Evolutionary conservation across 1,140 invertebrate genomes (phyloP).

Genomic region (Drosophila athabasca): DNA sequence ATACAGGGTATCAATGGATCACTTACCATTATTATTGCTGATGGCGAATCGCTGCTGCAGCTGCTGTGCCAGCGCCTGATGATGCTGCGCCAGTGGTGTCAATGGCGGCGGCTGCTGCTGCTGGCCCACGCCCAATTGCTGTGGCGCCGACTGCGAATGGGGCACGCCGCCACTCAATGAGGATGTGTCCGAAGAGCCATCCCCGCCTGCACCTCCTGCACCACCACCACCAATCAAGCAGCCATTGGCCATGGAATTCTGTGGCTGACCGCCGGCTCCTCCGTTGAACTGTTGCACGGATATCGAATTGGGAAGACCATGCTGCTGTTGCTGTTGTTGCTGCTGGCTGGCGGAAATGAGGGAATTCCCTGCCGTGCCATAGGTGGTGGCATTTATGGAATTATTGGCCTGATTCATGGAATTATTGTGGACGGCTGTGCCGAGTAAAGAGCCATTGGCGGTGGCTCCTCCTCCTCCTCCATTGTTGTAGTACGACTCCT

Average conservation of each 20-base stretch:
- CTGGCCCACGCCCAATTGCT: conserved; percentile 72
- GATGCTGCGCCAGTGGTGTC: conserved; percentile 80
- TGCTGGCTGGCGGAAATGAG: conserved; percentile 58
- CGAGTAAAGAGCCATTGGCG: conserved; percentile 72
- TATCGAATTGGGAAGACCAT: conserved; percentile 75
- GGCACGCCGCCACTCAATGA: conserved; percentile 72
- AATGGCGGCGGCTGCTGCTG: conserved; percentile 64
- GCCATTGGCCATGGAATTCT: conserved; percentile 75
- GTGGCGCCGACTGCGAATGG: conserved; percentile 81
- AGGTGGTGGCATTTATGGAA: conserved; percentile 77
- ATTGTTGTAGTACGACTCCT: conserved; percentile 75
- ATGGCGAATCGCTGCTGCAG: conserved; percentile 83
- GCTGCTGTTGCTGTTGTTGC: conserved; percentile 57
- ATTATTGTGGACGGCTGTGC: conserved; percentile 82
- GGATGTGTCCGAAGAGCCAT: conserved; percentile 84
- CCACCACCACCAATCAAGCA: conserved; percentile 28
- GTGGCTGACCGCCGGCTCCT: conserved; percentile 50
- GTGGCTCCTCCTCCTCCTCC: conserved; percentile 58
- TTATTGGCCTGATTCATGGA: conserved; percentile 80
- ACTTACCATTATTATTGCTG: conserved; percentile 84
- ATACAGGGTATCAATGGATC: not conserved
- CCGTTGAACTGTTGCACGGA: conserved; percentile 83
- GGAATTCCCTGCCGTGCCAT: conserved; percentile 65
- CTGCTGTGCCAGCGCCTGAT: conserved; percentile 83
- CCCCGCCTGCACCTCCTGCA: conserved; percentile 72